Conservation (phyloP, 1,140 invertebrate species). For the Chelonus insularis region DNA sequence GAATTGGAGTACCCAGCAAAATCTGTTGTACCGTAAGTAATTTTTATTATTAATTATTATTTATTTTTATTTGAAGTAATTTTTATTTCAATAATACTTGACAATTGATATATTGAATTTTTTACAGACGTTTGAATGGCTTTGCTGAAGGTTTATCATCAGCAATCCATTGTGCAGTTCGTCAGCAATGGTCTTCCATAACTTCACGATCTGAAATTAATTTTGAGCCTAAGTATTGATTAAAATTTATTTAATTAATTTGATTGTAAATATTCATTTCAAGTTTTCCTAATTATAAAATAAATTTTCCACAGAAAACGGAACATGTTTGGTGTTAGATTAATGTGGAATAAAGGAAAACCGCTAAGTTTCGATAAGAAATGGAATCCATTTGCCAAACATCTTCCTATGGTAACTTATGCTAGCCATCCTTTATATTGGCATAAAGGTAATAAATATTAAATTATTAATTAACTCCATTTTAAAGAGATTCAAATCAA, state of each 20-base stretch:
- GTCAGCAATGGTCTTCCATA: constrained; percentile 61
- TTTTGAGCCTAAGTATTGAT: constrained; percentile 67
- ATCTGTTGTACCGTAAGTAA: constrained; percentile 80
- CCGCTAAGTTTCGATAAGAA: constrained; percentile 70
- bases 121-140: constrained; percentile 68
- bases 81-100: too few relatives aligned
- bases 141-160: constrained; percentile 71
- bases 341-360: constrained; percentile 76
- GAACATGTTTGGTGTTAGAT: constrained; percentile 71
- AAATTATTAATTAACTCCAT: too few relatives aligned
- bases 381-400: constrained; percentile 84
- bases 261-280: neutral
- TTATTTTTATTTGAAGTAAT: too few relatives aligned
- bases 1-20: constrained; percentile 77
- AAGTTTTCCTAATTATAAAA: constrained; percentile 30
- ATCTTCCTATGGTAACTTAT: constrained; percentile 78
- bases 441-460: constrained; percentile 77
- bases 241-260: constrained; percentile 2
- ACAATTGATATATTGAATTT: too few relatives aligned
- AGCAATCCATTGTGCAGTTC: constrained; percentile 70
- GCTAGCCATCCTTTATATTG: constrained; percentile 80
- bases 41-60: constrained; percentile 14
- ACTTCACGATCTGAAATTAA: constrained; percentile 62
- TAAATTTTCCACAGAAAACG: constrained; percentile 60
- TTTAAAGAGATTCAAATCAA: constrained; percentile 15